Evolutionary conservation across 2,113 vertebrate genomes (phyloP), one percentile per base, ranked within the genome.

Genomic region (zebrafish (Danio rerio)): DNA sequence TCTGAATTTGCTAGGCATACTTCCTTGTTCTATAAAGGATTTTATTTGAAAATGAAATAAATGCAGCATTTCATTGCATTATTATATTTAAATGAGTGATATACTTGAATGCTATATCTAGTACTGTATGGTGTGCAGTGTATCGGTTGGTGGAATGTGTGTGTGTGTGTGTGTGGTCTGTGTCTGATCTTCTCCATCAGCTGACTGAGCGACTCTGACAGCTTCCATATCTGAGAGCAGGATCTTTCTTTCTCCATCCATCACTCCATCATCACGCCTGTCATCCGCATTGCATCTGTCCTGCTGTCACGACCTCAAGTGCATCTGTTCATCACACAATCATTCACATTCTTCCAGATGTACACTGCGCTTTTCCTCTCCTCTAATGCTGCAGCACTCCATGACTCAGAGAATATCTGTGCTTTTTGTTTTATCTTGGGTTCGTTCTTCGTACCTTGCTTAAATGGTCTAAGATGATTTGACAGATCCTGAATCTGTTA

Each of bases 241-340:
- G 50, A 49, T 73, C 69, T 53, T 85, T 69, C 74, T 63, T 20
- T 58, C 18, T 45, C 58, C 80, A 81, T 85, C 66, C 65, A 58
- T 85, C 80, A 71, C 43, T 43, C 55, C 47, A 11, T 63, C 50
- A 42, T 40, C 58, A 63, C 9, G 59, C 21, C 70, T 74, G 56
- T 70, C 78, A 56, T 7, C 52, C 40, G 1, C 21, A 7, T 80
- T 69, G 59, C 9, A 18, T 42, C 66, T 31, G 68, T 20, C 59
- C 69, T 70, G 62, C 71, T 69, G 55, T 45, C 21, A 49, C 62
- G 63, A 84, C 78, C 83, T 81, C 53, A 53, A 50, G 61, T 45
- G 11, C 49, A 21, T 20, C 79, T 69, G 5, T 69, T 58, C 45
- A 43, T 21, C 40, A 56, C 9, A 40, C 52, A 42, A 10, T 49